Evolutionary conservation across 2,888 invertebrate species (phyloP), one percentile per base, ranked within the genome.

Genomic region (Gymnocheta viridis): DNA sequence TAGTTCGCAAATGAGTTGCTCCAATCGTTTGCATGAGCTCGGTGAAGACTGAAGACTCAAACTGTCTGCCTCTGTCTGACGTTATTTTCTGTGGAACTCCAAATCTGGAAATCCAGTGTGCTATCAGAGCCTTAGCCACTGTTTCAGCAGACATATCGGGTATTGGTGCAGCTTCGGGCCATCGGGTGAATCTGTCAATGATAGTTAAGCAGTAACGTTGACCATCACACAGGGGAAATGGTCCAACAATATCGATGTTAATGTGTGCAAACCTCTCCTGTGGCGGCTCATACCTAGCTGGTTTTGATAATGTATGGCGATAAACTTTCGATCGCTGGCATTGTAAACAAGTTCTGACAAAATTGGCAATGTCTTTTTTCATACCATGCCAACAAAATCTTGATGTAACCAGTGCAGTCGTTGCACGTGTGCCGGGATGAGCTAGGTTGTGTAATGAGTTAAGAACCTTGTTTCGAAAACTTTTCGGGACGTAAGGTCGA

Each of bases 141-240:
- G 70, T 74, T 17, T 82, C 74, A 0, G 72, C 82, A 32, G 78
- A 70, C 17, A 81, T 82, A 35, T 85, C 77, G 0, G 80, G 70
- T 14, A 86, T 41, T 9, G 85, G 76, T 6, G 85, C 62, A 0
- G 78, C 17, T 14, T 86, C 82, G 2, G 62, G 62, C 62, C 62
- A 62, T 10, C 62, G 62, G 7, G 62, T 10, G 73, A 47, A 69
- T 4, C 44, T 19, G 22, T 44, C 62, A 14, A 64, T 41, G 12
- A 51, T 47, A 9, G 60, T 62, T 24, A 70, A 24, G n/a, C n/a
- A n/a, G n/a, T n/a, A n/a, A n/a, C n/a, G n/a, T n/a, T n/a, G n/a
- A n/a, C n/a, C n/a, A n/a, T n/a, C n/a, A n/a, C n/a, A 27, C 24
- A 70, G 27, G 12, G 51, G 51, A 24, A 51, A 51, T 14, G 12